A percentile compares a stretch with the other conserved stretches of the same genome.
These are phyloP conservation scores for Temnothorax rugatulus DNA, from an alignment of 2,888 invertebrate species.

Conservation along the genomic window DNA sequence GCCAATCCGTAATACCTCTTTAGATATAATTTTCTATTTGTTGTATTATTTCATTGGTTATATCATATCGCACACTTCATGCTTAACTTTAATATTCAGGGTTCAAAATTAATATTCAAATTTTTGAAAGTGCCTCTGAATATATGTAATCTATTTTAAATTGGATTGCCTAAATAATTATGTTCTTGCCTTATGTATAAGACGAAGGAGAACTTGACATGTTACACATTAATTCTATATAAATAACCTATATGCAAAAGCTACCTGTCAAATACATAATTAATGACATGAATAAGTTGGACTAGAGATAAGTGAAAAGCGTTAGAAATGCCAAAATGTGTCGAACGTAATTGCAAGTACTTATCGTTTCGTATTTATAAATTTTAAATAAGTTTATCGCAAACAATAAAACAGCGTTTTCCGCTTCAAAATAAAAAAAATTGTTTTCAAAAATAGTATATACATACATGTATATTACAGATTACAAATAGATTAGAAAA, in stretches of 20 bases:
- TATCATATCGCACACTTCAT: background rate
- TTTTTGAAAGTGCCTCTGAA: background rate
- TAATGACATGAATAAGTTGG: slow-evolving; percentile 11
- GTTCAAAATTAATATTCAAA: background rate
- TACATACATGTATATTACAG: background rate
- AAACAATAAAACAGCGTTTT: background rate
- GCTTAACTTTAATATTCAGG: background rate
- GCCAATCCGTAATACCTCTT: slow-evolving; percentile 17
- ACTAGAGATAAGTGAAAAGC: slow-evolving; percentile 9
- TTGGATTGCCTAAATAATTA: background rate
- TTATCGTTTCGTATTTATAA: background rate
- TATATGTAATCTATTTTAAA: background rate
- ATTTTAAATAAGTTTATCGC: background rate
- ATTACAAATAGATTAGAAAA: background rate
- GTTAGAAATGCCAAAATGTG: background rate
- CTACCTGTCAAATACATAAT: slow-evolving; percentile 23
- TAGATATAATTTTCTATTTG: slow-evolving; percentile 22
- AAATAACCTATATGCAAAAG: slow-evolving; percentile 24
- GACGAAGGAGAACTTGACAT: background rate
- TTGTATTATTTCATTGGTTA: slow-evolving; percentile 25
- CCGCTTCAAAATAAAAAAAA: background rate
- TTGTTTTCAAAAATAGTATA: background rate
- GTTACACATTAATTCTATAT: background rate
- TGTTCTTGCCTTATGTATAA: background rate
- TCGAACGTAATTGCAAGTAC: background rate